These are phyloP conservation scores for Saccostrea echinata DNA, from an alignment of 1,140 invertebrate genomes.

Conservation along the genomic window DNA sequence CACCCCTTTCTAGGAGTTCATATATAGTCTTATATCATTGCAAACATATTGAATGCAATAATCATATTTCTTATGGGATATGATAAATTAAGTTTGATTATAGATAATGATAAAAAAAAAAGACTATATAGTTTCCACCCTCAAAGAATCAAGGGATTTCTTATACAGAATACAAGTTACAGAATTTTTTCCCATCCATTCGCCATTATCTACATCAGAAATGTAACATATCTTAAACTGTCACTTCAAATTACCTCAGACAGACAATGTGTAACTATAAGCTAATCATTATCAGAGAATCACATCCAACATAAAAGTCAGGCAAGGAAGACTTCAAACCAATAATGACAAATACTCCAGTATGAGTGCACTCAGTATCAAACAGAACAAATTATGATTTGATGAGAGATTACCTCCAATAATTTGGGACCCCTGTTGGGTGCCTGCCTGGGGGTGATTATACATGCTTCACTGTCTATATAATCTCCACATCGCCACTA, in stretches of 20 bases:
- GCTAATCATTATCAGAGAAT: background rate
- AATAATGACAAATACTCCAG: background rate
- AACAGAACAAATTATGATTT: background rate
- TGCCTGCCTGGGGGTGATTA: background rate
- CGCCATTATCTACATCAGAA: background rate
- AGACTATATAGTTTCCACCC: too few relatives aligned
- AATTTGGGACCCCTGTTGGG: background rate
- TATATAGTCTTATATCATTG: too few relatives aligned
- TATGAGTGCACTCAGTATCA: background rate
- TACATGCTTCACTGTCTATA: constrained; percentile 7
- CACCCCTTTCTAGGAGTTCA: too few relatives aligned
- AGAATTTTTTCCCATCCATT: too few relatives aligned
- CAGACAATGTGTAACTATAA: background rate
- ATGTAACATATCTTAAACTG: background rate
- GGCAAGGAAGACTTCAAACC: background rate
- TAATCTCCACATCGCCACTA: constrained; percentile 3
- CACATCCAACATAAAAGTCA: background rate
- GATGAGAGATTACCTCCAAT: constrained; percentile 27
- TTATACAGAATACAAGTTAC: too few relatives aligned
- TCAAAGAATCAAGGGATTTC: too few relatives aligned
- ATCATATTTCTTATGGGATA: too few relatives aligned
- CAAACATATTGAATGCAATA: too few relatives aligned
- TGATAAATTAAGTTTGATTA: too few relatives aligned
- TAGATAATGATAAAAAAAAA: too few relatives aligned
- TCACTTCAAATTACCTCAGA: background rate